Evolutionary conservation across 2,888 invertebrate genomes (phyloP), one percentile per base, ranked within the genome.

Genomic region (Lamellibrachia columna): DNA sequence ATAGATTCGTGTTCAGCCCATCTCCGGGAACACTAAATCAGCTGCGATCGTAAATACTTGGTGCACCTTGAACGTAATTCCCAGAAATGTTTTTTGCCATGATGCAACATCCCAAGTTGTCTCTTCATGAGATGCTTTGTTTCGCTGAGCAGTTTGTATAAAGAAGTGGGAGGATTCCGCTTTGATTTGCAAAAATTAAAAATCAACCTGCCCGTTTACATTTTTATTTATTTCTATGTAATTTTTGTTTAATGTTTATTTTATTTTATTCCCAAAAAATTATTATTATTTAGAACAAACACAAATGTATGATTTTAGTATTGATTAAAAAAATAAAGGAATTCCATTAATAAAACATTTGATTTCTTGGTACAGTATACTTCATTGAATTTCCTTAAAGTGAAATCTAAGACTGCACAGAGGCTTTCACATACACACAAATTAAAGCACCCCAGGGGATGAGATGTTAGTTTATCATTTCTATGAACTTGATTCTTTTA

Each of bases 1-100:
- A 22, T n/a, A 22, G 22, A 22, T 75, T 75, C 75, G 4, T 15
- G 75, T 75, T 75, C 75, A 22, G 22, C 75, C 75, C 15, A 22
- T 22, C 75, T 75, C 55, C 75, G 75, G 22, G 75, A 75, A 22
- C 75, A 75, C 3, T 75, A 75, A 75, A 75, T 75, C 75, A 75
- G 75, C 75, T 75, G 75, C 22, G 75, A 75, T 75, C 75, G 75
- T 75, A 75, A 75, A 75, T 75, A 75, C 75, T 75, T 15, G 75
- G 75, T n/a, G n/a, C 75, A 75, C 22, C n/a, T 75, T 75, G 75
- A 75, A 75, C 6, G 75, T 75, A 22, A 75, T 75, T 11, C 75
- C 15, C 75, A n/a, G 75, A 75, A 75, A 75, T 22, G 75, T 75
- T 75, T 75, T 15, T 75, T 75, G 75, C 4, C 6, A 2, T 75